Conservation (phyloP, 2,888 invertebrate genomes). For the Chrysomela aeneicollis region DNA sequence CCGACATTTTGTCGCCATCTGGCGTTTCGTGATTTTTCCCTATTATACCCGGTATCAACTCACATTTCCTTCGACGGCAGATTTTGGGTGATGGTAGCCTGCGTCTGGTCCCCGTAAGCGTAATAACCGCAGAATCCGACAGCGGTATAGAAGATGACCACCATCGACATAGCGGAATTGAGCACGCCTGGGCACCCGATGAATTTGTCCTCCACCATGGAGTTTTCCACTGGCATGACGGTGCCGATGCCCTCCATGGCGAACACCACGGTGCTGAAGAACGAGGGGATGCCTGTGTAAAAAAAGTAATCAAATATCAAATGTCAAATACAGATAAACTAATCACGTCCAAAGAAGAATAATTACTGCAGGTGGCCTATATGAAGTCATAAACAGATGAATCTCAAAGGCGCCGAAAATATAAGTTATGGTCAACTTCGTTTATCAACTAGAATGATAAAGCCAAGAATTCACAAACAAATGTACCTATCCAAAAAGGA, state of each 20-base stretch:
- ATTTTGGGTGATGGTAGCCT: slow-evolving; percentile 85
- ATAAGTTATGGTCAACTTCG: no score
- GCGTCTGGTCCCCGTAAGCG: slow-evolving; percentile 77
- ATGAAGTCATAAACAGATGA: no score
- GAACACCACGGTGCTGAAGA: slow-evolving; percentile 95
- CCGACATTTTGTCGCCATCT: no score
- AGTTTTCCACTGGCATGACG: slow-evolving; percentile 95
- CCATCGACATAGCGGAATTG: slow-evolving; percentile 85
- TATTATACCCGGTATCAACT: slow-evolving; percentile 56
- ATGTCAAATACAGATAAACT: no score
- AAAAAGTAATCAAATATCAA: not conserved
- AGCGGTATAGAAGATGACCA: slow-evolving; percentile 79
- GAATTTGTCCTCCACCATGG: slow-evolving; percentile 84
- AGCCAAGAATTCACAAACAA: no score
- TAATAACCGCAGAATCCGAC: slow-evolving; percentile 93
- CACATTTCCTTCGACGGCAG: slow-evolving; percentile 73
- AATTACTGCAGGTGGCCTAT: no score
- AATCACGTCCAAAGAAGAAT: no score
- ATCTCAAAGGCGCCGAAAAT: no score
- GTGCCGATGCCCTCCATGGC: slow-evolving; percentile 96
- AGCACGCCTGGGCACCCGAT: slow-evolving; percentile 86
- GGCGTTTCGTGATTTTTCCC: no score
- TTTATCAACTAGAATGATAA: no score
- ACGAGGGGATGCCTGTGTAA: slow-evolving; percentile 69
- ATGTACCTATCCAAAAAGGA: no score